A percentile compares a stretch with the other conserved stretches of the same genome.
Conservation (phyloP, 2,888 invertebrate species). For the Itoplectis maculator region DNA sequence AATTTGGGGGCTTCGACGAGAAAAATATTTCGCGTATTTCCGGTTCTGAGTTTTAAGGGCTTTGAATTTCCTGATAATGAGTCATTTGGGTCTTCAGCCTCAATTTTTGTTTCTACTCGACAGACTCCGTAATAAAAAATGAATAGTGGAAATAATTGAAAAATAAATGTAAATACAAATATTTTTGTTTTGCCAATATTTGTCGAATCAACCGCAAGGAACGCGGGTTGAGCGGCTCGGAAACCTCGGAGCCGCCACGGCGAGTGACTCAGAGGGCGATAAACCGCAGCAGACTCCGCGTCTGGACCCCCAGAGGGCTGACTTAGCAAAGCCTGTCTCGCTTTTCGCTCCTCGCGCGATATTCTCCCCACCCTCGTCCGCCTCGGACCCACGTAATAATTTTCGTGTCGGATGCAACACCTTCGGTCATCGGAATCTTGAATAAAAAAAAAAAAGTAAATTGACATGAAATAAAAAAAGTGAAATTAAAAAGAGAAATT, state of each 20-base stretch:
- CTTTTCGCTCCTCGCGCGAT: constrained; percentile 31
- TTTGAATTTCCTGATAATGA: too few relatives aligned
- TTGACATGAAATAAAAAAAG: constrained; percentile 3
- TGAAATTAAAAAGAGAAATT: constrained; percentile 8
- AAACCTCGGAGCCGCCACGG: background rate
- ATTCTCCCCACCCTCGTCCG: background rate
- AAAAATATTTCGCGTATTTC: constrained; percentile 16
- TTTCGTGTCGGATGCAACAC: constrained; percentile 14
- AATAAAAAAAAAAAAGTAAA: background rate
- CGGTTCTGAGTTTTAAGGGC: too few relatives aligned
- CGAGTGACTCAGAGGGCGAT: constrained; percentile 31
- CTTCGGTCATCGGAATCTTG: constrained; percentile 3
- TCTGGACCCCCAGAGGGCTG: constrained; percentile 40
- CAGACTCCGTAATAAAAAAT: background rate
- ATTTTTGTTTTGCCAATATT: background rate
- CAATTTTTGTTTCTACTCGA: too few relatives aligned
- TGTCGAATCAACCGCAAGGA: background rate
- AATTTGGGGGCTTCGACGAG: background rate
- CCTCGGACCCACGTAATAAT: background rate
- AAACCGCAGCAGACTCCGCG: constrained; percentile 29
- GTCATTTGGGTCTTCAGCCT: too few relatives aligned
- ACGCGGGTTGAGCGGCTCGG: background rate
- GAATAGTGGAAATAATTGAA: background rate
- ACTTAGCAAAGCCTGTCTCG: constrained; percentile 3
- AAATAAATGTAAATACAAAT: background rate